A percentile compares a stretch with the other conserved stretches of the same genome.
These are phyloP conservation scores for Heptranchias perlo DNA, from an alignment of 2,113 vertebrate species.

Conservation along the genomic window DNA sequence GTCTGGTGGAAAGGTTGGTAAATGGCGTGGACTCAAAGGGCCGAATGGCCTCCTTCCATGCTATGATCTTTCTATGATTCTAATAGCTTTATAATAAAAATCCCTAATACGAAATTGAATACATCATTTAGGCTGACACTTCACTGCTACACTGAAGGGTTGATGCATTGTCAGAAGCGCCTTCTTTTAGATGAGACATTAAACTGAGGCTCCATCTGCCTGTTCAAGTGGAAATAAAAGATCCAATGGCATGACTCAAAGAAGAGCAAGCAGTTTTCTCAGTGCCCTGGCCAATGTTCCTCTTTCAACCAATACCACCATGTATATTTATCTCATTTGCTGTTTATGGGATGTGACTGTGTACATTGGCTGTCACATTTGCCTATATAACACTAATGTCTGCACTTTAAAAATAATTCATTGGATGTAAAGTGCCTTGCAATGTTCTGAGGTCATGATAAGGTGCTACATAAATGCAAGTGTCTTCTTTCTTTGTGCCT, in stretches of 20 bases:
- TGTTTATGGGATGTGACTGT: neutral
- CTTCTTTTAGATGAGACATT: neutral
- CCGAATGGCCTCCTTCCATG: too few species aligned
- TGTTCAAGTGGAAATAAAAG: neutral
- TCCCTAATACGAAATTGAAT: neutral
- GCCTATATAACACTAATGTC: neutral
- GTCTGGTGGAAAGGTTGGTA: too few species aligned
- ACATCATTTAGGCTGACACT: neutral
- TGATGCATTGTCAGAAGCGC: neutral
- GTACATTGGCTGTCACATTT: neutral
- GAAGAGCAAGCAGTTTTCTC: neutral
- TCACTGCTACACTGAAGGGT: neutral
- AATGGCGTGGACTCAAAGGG: too few species aligned
- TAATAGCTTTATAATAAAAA: too few species aligned
- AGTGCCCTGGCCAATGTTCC: neutral
- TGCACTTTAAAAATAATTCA: neutral
- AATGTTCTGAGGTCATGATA: neutral
- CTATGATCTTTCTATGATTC: too few species aligned
- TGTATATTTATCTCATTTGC: neutral
- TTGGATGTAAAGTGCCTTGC: neutral
- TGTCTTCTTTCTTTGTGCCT: neutral
- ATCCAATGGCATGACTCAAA: neutral
- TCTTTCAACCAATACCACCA: neutral
- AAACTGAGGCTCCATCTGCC: neutral
- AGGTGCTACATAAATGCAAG: neutral